Base-by-base conservation (phyloP, 2,113 vertebrate species). In the Nannobrachium achirus region DNA sequence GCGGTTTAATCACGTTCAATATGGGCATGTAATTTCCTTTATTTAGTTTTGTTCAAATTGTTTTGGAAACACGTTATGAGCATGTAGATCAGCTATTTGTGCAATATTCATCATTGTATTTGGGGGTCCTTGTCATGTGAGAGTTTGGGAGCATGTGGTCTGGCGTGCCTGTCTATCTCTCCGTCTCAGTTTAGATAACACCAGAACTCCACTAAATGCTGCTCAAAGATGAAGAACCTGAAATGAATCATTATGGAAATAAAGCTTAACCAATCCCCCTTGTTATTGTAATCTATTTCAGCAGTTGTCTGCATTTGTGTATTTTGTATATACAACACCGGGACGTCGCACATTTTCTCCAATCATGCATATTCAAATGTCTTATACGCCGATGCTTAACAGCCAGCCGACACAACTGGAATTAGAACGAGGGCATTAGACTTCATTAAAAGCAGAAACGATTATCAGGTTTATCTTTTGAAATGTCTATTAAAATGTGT, bases 401-500 rank as follows among this genome's bases (percentile, higher is more conserved):
- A 82, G 89, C 69, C 75, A 82, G 89, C 69, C 76, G 81, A 88
- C 82, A 75, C 89, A 87, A 82, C 76, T 53, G 69, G 91, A 93
- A 93, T 91, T 88, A 91, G 85, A 92, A 91, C 80, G 85, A 93
- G 92, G 88, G 89, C 89, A 91, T 92, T 91, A 86, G 81, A 89
- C 91, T 92, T 93, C 91, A 93, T 93, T 92, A 92, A 92, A 89
- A 88, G 80, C 85, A 88, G 87, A 87, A 92, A 92, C 90, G 86
- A 92, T 93, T 93, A 93, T 93, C 89, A 87, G 89, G 90, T 93
- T 90, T 92, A 92, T 93, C 91, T 89, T 92, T 90, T 90, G 87
- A 92, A 92, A 92, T 91, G 90, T 93, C 91, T 91, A 93, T 93
- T 94, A 93, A 93, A 92, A 92, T 80, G 88, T 89, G 90, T 88